Percentiles rank a stretch among this genome's conserved stretches.
These are phyloP conservation scores for Xyrauchen texanus DNA, from an alignment of 2,113 vertebrate genomes.

Conservation along the genomic window DNA sequence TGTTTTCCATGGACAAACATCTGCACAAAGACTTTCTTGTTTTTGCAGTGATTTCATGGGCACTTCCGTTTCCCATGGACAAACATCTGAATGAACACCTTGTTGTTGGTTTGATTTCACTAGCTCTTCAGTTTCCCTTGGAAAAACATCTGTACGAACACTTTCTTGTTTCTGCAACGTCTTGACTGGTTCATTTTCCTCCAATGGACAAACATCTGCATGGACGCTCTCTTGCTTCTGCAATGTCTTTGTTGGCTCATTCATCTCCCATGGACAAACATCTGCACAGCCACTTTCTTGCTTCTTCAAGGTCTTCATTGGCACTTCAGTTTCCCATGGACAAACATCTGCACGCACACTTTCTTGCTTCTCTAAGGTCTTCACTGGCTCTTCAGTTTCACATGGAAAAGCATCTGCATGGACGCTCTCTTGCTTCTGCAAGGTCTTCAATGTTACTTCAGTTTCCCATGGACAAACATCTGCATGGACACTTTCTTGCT, in stretches of 20 bases:
- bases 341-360: constrained; percentile 44
- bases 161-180: constrained; percentile 38
- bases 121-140: constrained; percentile 41
- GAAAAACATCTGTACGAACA: constrained; percentile 48
- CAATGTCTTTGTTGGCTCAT: constrained; percentile 1
- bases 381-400: constrained; percentile 54
- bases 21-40: background rate
- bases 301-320: constrained; percentile 8
- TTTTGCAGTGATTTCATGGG: constrained; percentile 9
- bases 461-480: constrained; percentile 21
- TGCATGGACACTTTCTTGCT: background rate
- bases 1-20: constrained; percentile 20
- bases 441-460: too few relatives aligned
- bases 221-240: constrained; percentile 29
- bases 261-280: constrained; percentile 61
- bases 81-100: background rate
- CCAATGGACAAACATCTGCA: constrained; percentile 60
- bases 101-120: constrained; percentile 14
- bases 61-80: constrained; percentile 50
- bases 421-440: background rate
- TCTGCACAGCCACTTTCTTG: background rate
- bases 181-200: constrained; percentile 46
- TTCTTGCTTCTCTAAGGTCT: constrained; percentile 33
- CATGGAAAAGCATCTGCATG: constrained; percentile 53
- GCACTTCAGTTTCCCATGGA: constrained; percentile 48